Conservation (phyloP, 2,888 invertebrate genomes). For the Taphrorychus bicolor region DNA sequence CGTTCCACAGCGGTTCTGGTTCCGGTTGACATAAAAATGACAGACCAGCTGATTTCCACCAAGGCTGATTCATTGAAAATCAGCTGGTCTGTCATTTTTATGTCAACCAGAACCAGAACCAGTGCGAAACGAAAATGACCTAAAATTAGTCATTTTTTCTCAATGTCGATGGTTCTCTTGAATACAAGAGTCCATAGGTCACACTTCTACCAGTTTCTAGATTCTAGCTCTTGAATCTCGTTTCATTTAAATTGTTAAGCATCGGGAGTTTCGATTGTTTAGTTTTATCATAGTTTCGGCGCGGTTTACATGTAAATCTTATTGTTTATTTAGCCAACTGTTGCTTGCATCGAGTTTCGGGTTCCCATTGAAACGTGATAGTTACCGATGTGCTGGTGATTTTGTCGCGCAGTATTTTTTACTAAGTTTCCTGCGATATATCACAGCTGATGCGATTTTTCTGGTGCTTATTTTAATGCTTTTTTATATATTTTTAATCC, state of each 20-base stretch:
- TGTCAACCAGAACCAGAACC: no score
- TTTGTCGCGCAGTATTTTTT: background rate
- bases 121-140: no score
- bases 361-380: background rate
- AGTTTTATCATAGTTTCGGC: background rate
- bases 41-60: no score
- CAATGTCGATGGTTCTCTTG: no score
- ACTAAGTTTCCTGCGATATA: background rate
- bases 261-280: background rate
- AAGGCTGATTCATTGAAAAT: no score
- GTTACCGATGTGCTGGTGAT: background rate
- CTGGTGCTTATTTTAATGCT: background rate
- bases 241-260: background rate
- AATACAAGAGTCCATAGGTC: no score
- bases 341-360: background rate
- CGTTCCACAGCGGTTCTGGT: no score
- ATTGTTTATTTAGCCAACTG: background rate
- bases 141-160: no score
- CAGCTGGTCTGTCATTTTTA: no score
- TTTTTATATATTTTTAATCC: background rate
- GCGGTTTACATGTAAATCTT: background rate
- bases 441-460: background rate
- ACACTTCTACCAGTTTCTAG: no score
- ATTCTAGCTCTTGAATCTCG: background rate
- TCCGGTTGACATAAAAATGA: no score